Base-by-base conservation (phyloP, 2,888 invertebrate genomes). In the Drosophila monieri region DNA sequence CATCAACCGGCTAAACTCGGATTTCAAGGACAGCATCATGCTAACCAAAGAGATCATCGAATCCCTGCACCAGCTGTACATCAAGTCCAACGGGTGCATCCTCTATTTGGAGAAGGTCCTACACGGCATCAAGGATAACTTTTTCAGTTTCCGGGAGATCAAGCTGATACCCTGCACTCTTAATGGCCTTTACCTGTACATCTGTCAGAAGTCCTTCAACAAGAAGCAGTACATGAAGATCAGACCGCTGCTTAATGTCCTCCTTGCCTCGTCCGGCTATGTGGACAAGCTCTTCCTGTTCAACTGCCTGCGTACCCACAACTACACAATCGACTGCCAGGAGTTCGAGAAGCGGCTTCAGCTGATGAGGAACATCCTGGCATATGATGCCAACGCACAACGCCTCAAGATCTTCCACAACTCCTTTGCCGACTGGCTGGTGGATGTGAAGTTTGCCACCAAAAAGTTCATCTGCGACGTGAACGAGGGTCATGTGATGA, bases 371-470 rank as follows among this genome's bases (percentile, higher is more conserved):
- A 94, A 94, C 56, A 92, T 94, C 25, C 81, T 93, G 61, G 78
- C 91, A 62, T 90, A 91, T 73, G 90, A 91, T 55, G 74, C 79
- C 3, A 88, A 88, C 12, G 88, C 90, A 32, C 85, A 89, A 25
- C 89, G 90, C 3, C 69, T 92, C n/a, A 91, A 91, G 73, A 93
- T 98, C 47, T 98, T 98, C 92, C 98, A 99, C 91, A 97, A 97
- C 90, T 98, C 97, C 68, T 98, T 98, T 91, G 96, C 97, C 23
- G 96, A 96, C 89, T 99, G 99, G 99, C 92, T 99, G 77, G 92
- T 97, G 56, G 99, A 99, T 91, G 98, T 99, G n/a, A 99, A 99
- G 91, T 98, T 99, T 89, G 98, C 98, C 91, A 99, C 98, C 1
- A 96, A 97, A 79, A 96, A 97, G 80, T 99, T 97, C 91, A 93